Evolutionary conservation across 1,140 invertebrate genomes (phyloP).

Genomic region (Calliopsis andreniformis): DNA sequence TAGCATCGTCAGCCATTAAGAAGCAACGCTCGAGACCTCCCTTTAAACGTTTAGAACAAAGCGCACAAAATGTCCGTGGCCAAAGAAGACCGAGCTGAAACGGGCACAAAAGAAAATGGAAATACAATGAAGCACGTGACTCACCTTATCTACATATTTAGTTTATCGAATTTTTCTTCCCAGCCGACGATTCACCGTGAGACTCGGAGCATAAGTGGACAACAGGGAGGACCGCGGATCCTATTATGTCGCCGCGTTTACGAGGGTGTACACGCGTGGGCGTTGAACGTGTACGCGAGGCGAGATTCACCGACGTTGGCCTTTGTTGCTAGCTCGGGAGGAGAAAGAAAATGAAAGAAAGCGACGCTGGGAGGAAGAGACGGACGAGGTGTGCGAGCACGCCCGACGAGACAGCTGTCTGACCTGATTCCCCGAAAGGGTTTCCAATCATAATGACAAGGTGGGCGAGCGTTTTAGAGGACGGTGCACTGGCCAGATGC

Average conservation of each 20-base stretch:
- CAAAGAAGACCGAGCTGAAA: no score
- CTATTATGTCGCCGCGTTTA: slow-evolving; percentile 48
- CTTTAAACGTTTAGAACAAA: no score
- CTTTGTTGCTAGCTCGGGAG: slow-evolving; percentile 40
- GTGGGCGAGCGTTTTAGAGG: slow-evolving; percentile 50
- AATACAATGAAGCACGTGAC: no score
- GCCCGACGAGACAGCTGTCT: slow-evolving; percentile 56
- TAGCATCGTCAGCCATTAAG: no score
- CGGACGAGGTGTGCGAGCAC: not conserved
- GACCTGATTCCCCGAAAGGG: slow-evolving; percentile 60
- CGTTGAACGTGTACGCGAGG: slow-evolving; percentile 17
- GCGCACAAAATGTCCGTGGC: no score
- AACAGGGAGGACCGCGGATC: slow-evolving; percentile 52
- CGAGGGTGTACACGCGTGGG: slow-evolving; percentile 49
- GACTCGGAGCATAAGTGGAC: slow-evolving; percentile 64
- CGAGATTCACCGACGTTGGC: slow-evolving; percentile 32
- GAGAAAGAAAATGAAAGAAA: slow-evolving; percentile 3
- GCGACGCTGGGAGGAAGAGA: slow-evolving; percentile 28
- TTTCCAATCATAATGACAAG: slow-evolving; percentile 53
- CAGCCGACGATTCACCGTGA: not conserved
- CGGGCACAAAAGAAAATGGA: no score
- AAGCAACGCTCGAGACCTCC: no score
- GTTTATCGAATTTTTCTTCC: not conserved
- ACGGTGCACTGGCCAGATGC: slow-evolving; percentile 21
- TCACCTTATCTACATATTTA: no score